Percentiles rank a stretch among this genome's conserved stretches.
Evolutionary conservation across 2,888 invertebrate genomes (phyloP).

Genomic region (Netelia virgata): DNA sequence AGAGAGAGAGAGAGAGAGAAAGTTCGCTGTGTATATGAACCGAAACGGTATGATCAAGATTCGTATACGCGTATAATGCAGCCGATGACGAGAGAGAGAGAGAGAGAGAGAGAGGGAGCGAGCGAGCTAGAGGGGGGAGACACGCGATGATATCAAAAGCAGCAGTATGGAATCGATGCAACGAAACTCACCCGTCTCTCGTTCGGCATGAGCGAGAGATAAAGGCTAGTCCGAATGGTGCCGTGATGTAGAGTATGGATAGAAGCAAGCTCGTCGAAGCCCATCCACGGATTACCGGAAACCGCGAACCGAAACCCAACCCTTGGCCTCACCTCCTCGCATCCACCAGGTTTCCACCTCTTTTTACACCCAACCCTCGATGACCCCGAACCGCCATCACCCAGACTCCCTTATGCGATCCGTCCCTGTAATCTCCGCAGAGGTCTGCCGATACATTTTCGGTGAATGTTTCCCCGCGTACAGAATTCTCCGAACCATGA

Average conservation of each 20-base stretch:
- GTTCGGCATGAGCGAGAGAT: conserved; percentile 17
- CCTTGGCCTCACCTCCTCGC: conserved; percentile 8
- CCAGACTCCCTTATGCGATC: background rate
- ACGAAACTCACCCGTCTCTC: conserved; percentile 38
- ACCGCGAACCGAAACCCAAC: conserved; percentile 46
- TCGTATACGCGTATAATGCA: conserved; percentile 36
- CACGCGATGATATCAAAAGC: conserved; percentile 47
- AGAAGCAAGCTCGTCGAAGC: conserved; percentile 42
- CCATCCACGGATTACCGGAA: conserved; percentile 60
- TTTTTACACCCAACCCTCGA: conserved; percentile 3
- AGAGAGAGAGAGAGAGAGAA: conserved; percentile 60
- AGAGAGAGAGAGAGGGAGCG: no score
- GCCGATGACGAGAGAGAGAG: conserved; percentile 41
- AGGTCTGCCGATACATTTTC: conserved; percentile 33
- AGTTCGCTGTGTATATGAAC: conserved; percentile 59
- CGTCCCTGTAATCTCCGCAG: conserved; percentile 23
- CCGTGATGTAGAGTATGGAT: background rate
- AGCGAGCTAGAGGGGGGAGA: no score
- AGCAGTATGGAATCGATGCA: conserved; percentile 52
- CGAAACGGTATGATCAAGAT: conserved; percentile 49
- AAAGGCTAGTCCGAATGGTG: background rate
- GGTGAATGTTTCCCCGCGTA: conserved; percentile 29
- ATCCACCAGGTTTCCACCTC: conserved; percentile 28
- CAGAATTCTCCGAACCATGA: conserved; percentile 20
- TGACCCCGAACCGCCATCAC: conserved; percentile 11